Evolutionary conservation across 2,113 vertebrate genomes (phyloP).

Genomic region (Crotalus helleri): DNA sequence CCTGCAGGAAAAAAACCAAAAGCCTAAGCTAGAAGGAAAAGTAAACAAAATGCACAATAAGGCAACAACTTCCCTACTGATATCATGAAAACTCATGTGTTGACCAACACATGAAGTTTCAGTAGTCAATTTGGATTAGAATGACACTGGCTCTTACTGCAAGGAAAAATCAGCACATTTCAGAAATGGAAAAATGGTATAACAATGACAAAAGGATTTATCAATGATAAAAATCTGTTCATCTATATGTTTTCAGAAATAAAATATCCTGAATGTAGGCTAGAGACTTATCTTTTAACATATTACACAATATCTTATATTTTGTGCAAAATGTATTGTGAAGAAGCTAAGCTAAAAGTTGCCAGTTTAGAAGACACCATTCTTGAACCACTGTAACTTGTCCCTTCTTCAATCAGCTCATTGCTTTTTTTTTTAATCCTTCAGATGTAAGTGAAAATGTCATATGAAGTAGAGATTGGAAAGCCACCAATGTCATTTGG

Average conservation of each 20-base stretch:
- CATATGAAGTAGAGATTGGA: background rate
- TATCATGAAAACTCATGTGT: background rate
- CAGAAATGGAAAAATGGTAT: background rate
- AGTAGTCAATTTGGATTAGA: background rate
- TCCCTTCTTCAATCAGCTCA: background rate
- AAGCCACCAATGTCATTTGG: background rate
- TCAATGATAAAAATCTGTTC: background rate
- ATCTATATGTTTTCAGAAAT: background rate
- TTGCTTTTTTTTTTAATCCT: background rate
- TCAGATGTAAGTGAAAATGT: conserved; percentile 3
- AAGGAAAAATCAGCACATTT: background rate
- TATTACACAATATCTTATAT: background rate
- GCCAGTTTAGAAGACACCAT: background rate
- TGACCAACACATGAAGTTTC: background rate
- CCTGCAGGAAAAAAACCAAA: background rate
- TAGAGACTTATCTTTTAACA: background rate
- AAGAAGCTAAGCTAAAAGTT: background rate
- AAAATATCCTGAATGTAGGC: background rate
- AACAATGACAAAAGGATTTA: background rate
- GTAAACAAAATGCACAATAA: background rate
- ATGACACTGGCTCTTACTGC: background rate
- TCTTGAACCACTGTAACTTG: background rate
- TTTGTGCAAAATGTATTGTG: background rate
- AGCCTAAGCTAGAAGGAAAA: background rate
- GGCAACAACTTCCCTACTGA: background rate